These are phyloP conservation scores for Drosophila lacicola DNA, from an alignment of 2,888 invertebrate species.

Conservation along the genomic window DNA sequence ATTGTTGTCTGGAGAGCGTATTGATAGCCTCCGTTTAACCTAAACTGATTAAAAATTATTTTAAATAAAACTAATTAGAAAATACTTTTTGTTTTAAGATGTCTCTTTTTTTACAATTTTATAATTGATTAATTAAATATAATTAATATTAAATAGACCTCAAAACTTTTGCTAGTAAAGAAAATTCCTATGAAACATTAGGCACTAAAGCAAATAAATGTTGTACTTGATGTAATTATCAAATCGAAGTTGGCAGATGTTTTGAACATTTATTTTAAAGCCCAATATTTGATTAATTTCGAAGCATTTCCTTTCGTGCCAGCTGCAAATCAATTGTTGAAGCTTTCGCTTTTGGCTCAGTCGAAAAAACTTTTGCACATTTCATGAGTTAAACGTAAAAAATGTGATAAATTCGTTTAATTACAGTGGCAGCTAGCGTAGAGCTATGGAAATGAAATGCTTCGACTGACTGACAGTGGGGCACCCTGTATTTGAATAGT, in stretches of 20 bases:
- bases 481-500: slow-evolving; percentile 71
- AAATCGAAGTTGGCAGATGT: not conserved
- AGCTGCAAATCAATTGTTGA: slow-evolving; percentile 8
- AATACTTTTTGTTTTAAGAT: too few relatives aligned
- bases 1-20: too few relatives aligned
- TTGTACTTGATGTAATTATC: not conserved
- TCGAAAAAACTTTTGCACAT: slow-evolving; percentile 8
- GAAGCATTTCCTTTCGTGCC: slow-evolving; percentile 25
- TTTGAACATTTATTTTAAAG: not conserved
- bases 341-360: slow-evolving; percentile 26
- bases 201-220: too few relatives aligned
- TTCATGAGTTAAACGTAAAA: slow-evolving; percentile 30
- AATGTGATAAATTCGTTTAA: slow-evolving; percentile 65
- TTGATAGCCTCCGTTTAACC: too few relatives aligned
- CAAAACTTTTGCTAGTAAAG: too few relatives aligned
- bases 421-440: slow-evolving; percentile 33
- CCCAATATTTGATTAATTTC: slow-evolving; percentile 19
- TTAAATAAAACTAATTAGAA: too few relatives aligned
- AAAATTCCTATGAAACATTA: too few relatives aligned
- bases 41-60: too few relatives aligned
- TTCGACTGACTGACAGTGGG: slow-evolving; percentile 32
- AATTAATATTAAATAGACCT: too few relatives aligned
- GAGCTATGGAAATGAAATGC: slow-evolving; percentile 60
- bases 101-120: too few relatives aligned
- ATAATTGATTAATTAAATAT: too few relatives aligned